A percentile compares a stretch with the other conserved stretches of the same genome.
Evolutionary conservation across 2,888 invertebrate species (phyloP).

Genomic region (Hipparchia semele): DNA sequence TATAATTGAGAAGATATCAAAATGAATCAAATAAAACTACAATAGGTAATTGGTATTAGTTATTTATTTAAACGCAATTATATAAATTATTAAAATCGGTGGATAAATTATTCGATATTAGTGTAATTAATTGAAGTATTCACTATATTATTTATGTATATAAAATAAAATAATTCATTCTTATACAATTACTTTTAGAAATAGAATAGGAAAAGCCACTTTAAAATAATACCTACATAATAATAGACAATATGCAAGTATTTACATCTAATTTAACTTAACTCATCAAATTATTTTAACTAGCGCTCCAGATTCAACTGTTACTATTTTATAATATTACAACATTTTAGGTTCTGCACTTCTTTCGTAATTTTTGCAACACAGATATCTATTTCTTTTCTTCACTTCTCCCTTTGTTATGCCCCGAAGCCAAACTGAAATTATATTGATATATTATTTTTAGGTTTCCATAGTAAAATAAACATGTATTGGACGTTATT

Average conservation of each 20-base stretch:
- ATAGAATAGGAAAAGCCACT: not conserved
- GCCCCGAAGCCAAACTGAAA: slow-evolving; percentile 14
- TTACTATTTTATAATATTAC: not conserved
- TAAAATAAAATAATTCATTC: not conserved
- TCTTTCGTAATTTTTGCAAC: not conserved
- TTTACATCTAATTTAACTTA: not conserved
- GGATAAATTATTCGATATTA: not conserved
- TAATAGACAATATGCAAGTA: not conserved
- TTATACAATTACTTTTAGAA: not conserved
- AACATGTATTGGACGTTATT: too few relatives aligned
- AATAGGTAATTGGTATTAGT: not conserved
- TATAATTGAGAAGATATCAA: slow-evolving; percentile 1
- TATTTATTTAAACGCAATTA: slow-evolving; percentile 2
- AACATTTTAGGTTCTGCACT: slow-evolving; percentile 3
- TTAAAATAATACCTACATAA: not conserved
- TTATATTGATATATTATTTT: not conserved
- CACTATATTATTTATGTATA: not conserved
- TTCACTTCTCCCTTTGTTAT: not conserved
- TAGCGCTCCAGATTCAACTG: not conserved
- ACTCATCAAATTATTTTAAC: not conserved
- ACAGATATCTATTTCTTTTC: not conserved
- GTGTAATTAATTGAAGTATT: slow-evolving; percentile 1
- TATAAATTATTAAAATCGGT: not conserved
- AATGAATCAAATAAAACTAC: slow-evolving; percentile 6
- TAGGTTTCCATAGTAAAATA: too few relatives aligned